These are phyloP conservation scores for Mohoua ochrocephala DNA, from an alignment of 2,113 vertebrate genomes.

Conservation along the genomic window DNA sequence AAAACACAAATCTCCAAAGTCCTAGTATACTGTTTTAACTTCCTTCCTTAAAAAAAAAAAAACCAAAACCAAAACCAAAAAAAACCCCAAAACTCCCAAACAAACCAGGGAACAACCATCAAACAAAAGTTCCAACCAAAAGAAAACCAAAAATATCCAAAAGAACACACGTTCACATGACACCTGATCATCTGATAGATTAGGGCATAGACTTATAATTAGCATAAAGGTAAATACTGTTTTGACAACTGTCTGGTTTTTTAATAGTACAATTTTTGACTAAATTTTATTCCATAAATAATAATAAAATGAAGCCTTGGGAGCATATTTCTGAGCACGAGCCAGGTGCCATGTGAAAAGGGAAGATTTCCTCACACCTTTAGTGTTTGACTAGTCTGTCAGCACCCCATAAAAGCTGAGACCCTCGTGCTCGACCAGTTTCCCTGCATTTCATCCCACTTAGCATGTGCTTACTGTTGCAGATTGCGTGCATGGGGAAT, in stretches of 20 bases:
- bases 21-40: background rate
- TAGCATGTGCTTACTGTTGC: background rate
- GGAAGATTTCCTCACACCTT: background rate
- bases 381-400: background rate
- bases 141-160: background rate
- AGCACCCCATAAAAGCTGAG: background rate
- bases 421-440: fast-evolving
- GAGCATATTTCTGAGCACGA: background rate
- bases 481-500: background rate
- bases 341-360: background rate
- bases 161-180: background rate
- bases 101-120: background rate
- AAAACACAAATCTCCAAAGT: background rate
- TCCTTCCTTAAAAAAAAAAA: background rate
- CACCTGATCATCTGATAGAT: background rate
- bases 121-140: background rate
- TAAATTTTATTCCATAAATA: background rate
- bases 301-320: background rate
- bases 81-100: background rate
- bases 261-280: background rate
- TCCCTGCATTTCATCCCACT: background rate
- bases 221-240: background rate
- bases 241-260: background rate
- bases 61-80: too few species aligned
- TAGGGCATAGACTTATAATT: background rate